Conservation (phyloP, 2,797 vertebrate genomes). For the Chelidonichthys spinosus region DNA sequence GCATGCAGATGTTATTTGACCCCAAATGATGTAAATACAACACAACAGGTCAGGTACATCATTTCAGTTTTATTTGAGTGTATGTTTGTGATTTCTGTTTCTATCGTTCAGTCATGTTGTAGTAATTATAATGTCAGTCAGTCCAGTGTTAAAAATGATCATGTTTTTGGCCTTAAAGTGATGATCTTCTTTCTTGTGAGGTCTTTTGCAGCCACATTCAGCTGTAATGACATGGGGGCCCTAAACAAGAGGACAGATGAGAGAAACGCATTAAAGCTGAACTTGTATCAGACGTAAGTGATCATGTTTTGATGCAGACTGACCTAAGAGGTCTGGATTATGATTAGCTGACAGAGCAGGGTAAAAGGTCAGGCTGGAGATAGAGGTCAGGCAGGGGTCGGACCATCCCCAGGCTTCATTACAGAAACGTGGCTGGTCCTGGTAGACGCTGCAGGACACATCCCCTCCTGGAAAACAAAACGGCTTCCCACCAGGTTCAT, state of each 20-base stretch:
- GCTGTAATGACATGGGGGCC: constrained; percentile 17
- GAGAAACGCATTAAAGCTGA: constrained; percentile 26
- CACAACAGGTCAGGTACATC: neutral
- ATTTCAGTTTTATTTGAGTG: constrained; percentile 57
- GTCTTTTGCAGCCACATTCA: constrained; percentile 13
- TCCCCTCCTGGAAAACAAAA: constrained; percentile 61
- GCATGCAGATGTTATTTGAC: neutral
- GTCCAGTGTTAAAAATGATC: neutral
- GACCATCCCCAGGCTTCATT: constrained; percentile 33
- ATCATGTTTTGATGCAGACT: constrained; percentile 24
- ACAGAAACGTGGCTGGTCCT: constrained; percentile 33
- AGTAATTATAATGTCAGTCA: neutral
- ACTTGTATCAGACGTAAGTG: neutral
- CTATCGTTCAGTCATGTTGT: neutral
- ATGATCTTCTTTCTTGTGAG: constrained; percentile 5
- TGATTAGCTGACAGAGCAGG: constrained; percentile 34
- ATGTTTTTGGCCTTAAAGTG: constrained; percentile 1
- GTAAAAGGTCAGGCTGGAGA: constrained; percentile 50
- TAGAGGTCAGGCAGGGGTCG: constrained; percentile 32
- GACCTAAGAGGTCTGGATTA: constrained; percentile 43
- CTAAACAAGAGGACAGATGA: constrained; percentile 32
- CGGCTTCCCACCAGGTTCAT: constrained; percentile 18
- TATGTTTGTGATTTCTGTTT: constrained; percentile 2
- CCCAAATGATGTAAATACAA: constrained; percentile 46
- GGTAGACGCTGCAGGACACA: constrained; percentile 35